A percentile compares a stretch with the other conserved stretches of the same genome.
phyloP scores from a whole-genome alignment of 2,888 invertebrate genomes.

The Cecidostiba fungosa region DNA sequence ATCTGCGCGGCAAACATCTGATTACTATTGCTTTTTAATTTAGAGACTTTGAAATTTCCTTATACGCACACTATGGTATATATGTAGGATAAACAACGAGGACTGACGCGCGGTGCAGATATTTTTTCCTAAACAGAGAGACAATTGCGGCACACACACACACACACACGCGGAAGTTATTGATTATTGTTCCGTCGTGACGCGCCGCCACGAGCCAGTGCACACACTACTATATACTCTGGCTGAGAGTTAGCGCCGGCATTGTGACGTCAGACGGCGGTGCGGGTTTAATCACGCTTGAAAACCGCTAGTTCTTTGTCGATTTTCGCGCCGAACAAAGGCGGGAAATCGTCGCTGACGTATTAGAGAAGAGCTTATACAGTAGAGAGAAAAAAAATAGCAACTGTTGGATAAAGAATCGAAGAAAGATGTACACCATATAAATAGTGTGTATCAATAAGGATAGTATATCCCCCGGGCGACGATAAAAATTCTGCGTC shows the following conservation, averaged over 20 bases:
- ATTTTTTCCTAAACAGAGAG: not conserved
- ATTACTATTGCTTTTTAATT: no score
- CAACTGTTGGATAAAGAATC: not conserved
- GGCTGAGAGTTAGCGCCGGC: not conserved
- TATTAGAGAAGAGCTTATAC: not conserved
- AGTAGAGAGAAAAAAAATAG: not conserved
- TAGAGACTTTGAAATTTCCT: no score
- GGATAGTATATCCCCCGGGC: not conserved
- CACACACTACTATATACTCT: no score
- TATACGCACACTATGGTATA: no score
- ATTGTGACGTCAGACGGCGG: conserved; percentile 24
- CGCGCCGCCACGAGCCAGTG: not conserved
- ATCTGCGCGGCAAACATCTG: no score
- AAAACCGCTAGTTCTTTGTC: conserved; percentile 23
- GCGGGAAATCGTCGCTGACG: not conserved
- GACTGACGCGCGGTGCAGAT: not conserved
- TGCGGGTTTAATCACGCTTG: conserved; percentile 7
- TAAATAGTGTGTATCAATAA: not conserved
- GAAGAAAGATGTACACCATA: not conserved
- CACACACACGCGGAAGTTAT: conserved; percentile 20
- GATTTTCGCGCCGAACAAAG: conserved; percentile 18
- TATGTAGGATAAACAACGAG: not conserved
- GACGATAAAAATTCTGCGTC: not conserved
- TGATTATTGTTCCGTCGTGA: conserved; percentile 19
- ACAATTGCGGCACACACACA: not conserved